These are phyloP conservation scores for Stegostoma tigrinum DNA, from an alignment of 2,113 vertebrate genomes.

Conservation along the genomic window DNA sequence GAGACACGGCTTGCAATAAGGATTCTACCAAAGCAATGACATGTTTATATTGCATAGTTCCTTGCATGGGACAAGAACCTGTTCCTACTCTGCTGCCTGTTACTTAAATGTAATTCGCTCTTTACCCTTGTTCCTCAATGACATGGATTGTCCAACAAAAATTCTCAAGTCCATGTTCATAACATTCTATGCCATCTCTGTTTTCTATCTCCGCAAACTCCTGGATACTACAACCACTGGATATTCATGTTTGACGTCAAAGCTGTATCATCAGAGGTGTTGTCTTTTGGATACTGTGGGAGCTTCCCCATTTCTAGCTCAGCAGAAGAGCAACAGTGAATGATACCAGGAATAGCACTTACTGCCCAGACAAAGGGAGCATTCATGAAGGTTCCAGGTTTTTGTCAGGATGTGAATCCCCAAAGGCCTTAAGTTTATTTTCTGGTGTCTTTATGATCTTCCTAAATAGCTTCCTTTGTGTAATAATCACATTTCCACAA, in stretches of 20 bases:
- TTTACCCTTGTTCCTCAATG: too few relatives aligned
- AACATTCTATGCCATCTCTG: too few relatives aligned
- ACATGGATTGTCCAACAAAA: too few relatives aligned
- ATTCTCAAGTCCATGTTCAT: too few relatives aligned
- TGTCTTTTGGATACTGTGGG: too few relatives aligned
- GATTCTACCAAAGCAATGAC: neutral
- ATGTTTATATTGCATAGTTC: neutral
- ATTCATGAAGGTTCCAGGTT: neutral
- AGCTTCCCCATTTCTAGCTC: too few relatives aligned
- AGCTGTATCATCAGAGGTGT: too few relatives aligned
- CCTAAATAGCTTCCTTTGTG: neutral
- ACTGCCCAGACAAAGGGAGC: neutral
- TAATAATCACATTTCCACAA: neutral
- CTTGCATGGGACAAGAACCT: neutral
- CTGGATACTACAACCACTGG: too few relatives aligned
- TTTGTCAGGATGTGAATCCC: neutral
- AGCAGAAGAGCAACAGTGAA: neutral
- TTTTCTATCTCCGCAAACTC: too few relatives aligned
- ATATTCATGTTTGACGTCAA: too few relatives aligned
- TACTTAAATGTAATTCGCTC: too few relatives aligned
- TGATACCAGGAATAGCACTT: neutral
- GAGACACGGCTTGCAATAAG: neutral
- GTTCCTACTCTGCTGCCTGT: neutral
- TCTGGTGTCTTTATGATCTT: neutral
- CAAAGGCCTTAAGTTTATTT: neutral